Conservation (phyloP, 2,797 vertebrate species). For the Sardinella longiceps region DNA sequence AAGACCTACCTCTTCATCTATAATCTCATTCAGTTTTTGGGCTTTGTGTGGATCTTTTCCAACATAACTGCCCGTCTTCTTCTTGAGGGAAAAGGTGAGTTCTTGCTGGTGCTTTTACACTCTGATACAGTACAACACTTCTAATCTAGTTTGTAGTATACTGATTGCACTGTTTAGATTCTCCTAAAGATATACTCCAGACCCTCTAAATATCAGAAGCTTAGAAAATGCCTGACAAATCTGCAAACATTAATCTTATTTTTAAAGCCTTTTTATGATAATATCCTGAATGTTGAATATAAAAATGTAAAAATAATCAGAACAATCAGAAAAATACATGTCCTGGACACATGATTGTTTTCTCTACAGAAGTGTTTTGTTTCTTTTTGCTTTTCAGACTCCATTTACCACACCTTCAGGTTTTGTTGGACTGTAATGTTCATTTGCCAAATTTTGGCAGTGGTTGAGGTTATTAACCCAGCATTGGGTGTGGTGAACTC, state of each 20-base stretch:
- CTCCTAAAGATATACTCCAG: too few species aligned
- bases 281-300: too few species aligned
- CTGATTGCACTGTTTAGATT: too few species aligned
- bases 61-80: constrained; percentile 94
- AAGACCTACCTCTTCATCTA: constrained; percentile 89
- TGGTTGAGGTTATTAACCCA: constrained; percentile 88
- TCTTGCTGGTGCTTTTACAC: too few species aligned
- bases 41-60: constrained; percentile 96
- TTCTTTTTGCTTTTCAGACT: constrained; percentile 74
- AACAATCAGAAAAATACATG: too few species aligned
- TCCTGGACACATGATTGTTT: not conserved
- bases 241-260: not conserved
- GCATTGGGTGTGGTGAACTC: constrained; percentile 86
- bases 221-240: not conserved
- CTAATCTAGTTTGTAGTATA: too few species aligned
- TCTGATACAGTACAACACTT: too few species aligned
- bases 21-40: constrained; percentile 95
- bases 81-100: constrained; percentile 89
- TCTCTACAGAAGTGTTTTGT: not conserved
- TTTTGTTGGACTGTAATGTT: constrained; percentile 91
- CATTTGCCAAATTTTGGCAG: constrained; percentile 93
- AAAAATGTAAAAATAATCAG: too few species aligned
- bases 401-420: constrained; percentile 93
- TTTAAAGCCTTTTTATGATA: too few species aligned
- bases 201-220: too few species aligned